Conservation (phyloP, 2,113 vertebrate genomes). For the Salvator merianae region DNA sequence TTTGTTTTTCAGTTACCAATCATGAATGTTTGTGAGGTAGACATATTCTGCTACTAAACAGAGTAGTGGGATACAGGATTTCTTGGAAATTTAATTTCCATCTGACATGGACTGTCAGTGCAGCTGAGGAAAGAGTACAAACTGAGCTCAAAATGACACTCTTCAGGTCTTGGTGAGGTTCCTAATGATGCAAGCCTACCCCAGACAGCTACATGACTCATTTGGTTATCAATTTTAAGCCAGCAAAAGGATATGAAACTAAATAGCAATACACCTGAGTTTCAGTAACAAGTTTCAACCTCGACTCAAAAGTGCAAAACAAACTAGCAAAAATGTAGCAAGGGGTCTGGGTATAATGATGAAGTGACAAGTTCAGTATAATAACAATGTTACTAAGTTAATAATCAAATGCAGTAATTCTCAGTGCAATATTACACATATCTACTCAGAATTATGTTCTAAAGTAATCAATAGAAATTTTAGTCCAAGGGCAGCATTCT, state of each 20-base stretch:
- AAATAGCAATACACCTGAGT: neutral
- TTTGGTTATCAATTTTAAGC: slow-evolving; percentile 36
- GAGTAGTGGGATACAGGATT: slow-evolving; percentile 15
- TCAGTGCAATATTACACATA: too few relatives aligned
- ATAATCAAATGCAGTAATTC: neutral
- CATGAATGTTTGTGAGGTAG: slow-evolving; percentile 40
- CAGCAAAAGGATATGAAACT: slow-evolving; percentile 10
- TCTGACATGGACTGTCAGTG: slow-evolving; percentile 36
- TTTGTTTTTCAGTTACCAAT: slow-evolving; percentile 28
- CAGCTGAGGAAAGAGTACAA: slow-evolving; percentile 35
- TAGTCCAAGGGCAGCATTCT: too few relatives aligned
- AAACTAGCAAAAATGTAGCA: too few relatives aligned
- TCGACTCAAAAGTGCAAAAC: too few relatives aligned
- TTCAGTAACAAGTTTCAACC: slow-evolving; percentile 11
- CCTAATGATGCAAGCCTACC: neutral
- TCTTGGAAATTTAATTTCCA: slow-evolving; percentile 40
- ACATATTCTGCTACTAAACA: slow-evolving; percentile 32
- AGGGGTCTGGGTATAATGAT: too few relatives aligned
- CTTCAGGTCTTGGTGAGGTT: neutral
- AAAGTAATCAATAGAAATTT: too few relatives aligned
- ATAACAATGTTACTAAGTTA: too few relatives aligned
- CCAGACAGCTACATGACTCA: slow-evolving; percentile 17
- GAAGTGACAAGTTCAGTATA: too few relatives aligned
- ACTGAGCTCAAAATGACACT: slow-evolving; percentile 25
- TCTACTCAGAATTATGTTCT: too few relatives aligned